A percentile compares a stretch with the other conserved stretches of the same genome.
Conservation (phyloP, 2,113 vertebrate species). For the Cyanistes caeruleus region DNA sequence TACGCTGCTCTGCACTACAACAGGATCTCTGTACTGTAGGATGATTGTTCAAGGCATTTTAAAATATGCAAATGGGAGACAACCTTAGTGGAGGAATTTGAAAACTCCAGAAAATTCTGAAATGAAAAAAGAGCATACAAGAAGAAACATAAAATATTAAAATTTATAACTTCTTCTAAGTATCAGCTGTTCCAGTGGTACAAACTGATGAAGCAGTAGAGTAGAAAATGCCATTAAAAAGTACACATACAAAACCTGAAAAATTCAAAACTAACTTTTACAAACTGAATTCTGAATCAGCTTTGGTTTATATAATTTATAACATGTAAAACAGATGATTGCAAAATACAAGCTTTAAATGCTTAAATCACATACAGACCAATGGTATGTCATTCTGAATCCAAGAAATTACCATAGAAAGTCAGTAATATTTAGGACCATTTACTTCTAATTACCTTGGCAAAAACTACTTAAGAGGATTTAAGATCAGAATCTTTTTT, state of each 20-base stretch:
- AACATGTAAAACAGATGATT: background rate
- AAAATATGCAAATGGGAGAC: background rate
- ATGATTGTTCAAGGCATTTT: background rate
- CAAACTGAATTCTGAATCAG: background rate
- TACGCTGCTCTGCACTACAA: background rate
- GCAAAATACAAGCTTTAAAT: background rate
- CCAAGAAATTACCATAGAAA: background rate
- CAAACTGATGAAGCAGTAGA: background rate
- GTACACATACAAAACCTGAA: background rate
- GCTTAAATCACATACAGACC: background rate
- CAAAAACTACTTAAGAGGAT: background rate
- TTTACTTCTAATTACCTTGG: background rate
- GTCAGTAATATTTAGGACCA: background rate
- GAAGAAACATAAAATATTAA: background rate
- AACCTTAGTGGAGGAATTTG: background rate
- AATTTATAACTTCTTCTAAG: background rate
- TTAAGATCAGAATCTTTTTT: background rate
- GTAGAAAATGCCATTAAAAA: background rate
- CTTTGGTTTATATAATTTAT: background rate
- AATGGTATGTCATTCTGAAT: background rate
- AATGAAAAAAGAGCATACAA: background rate
- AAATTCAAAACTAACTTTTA: background rate
- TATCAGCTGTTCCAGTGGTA: background rate
- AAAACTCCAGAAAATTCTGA: background rate
- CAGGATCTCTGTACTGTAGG: background rate